Percentiles rank a stretch among this genome's conserved stretches.
Evolutionary conservation across 2,888 invertebrate species (phyloP).

Genomic region (Amiota minor): DNA sequence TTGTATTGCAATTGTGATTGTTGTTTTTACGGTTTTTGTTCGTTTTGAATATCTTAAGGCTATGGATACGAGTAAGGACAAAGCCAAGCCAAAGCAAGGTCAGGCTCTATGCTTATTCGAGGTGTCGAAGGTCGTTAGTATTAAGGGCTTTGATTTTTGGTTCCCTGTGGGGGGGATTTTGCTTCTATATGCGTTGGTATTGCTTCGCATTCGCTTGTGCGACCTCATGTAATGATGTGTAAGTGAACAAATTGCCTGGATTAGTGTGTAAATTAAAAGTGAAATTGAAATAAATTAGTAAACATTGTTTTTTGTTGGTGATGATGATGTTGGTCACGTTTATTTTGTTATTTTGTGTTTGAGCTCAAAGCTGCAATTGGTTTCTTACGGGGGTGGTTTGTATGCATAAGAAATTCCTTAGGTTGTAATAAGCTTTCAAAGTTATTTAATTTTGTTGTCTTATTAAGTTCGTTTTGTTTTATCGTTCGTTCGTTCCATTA

Average conservation of each 20-base stretch:
- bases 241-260: constrained; percentile 67
- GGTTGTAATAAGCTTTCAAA: constrained; percentile 15
- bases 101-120: constrained; percentile 15
- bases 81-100: background rate
- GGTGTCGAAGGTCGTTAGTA: constrained; percentile 33
- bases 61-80: background rate
- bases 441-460: constrained; percentile 15
- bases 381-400: background rate
- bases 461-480: no score
- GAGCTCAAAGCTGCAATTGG: background rate
- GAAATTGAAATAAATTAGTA: constrained; percentile 66
- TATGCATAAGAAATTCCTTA: background rate
- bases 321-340: background rate
- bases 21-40: background rate
- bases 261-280: constrained; percentile 67
- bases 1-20: constrained; percentile 44
- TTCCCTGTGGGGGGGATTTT: background rate
- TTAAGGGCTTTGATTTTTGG: background rate
- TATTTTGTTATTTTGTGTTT: background rate
- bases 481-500: no score
- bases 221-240: constrained; percentile 60
- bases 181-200: background rate
- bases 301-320: constrained; percentile 13
- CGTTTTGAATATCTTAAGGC: no score
- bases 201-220: background rate